Percentiles rank a stretch among this genome's conserved stretches.
These are phyloP conservation scores for Omphaloscelis lunosa DNA, from an alignment of 2,888 invertebrate species.

Conservation along the genomic window DNA sequence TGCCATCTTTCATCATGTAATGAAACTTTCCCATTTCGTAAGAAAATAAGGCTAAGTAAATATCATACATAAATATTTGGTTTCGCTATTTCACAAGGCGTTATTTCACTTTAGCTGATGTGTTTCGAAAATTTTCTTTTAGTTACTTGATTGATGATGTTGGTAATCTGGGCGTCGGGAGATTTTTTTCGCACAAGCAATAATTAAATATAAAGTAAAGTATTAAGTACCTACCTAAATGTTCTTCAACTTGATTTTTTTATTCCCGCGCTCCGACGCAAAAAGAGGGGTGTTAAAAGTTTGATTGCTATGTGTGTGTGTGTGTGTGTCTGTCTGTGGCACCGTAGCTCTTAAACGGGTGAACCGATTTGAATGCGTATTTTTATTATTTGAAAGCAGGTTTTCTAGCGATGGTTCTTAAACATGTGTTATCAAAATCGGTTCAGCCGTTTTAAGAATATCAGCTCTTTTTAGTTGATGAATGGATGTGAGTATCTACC, in stretches of 20 bases:
- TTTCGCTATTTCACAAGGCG: slow-evolving; percentile 36
- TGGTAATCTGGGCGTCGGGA: not conserved
- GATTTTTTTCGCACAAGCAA: not conserved
- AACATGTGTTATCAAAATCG: too few relatives aligned
- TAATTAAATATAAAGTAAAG: not conserved
- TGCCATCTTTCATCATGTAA: slow-evolving; percentile 31
- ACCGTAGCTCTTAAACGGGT: too few relatives aligned
- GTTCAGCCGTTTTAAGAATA: too few relatives aligned
- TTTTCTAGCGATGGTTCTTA: too few relatives aligned
- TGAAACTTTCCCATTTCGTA: slow-evolving; percentile 54
- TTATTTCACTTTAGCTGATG: slow-evolving; percentile 36
- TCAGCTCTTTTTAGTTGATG: too few relatives aligned
- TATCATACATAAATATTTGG: slow-evolving; percentile 45
- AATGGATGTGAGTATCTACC: too few relatives aligned
- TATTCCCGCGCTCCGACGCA: too few relatives aligned
- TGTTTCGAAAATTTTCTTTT: slow-evolving; percentile 27
- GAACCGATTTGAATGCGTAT: too few relatives aligned
- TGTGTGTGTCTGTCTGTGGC: too few relatives aligned
- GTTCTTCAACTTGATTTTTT: not conserved
- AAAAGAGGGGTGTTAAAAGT: too few relatives aligned
- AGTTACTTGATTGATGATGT: slow-evolving; percentile 46
- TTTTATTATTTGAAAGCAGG: too few relatives aligned
- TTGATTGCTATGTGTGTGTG: too few relatives aligned
- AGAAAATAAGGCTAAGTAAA: slow-evolving; percentile 52
- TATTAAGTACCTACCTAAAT: not conserved